phyloP scores from a whole-genome alignment of 2,113 vertebrate genomes.

The Anolis carolinensis region DNA sequence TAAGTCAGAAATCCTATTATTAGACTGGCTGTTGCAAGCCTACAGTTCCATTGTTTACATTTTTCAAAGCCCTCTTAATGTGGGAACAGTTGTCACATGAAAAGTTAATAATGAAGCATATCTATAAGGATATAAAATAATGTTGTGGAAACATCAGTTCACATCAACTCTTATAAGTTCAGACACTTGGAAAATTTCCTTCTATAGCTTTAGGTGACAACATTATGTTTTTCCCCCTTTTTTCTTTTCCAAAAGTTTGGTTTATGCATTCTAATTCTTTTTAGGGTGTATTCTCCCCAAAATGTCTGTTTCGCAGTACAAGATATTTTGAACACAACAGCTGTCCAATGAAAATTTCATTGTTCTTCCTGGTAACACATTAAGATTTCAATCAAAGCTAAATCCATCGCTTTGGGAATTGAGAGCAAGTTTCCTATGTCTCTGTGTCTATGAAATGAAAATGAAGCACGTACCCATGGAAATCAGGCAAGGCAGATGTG shows the following conservation, averaged over 20 bases:
- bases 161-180: slow-evolving; percentile 49
- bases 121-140: slow-evolving; percentile 67
- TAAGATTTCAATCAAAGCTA: slow-evolving; percentile 50
- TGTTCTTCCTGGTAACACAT: slow-evolving; percentile 22
- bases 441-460: slow-evolving; percentile 31
- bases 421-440: slow-evolving; percentile 40
- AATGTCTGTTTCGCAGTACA: slow-evolving; percentile 27
- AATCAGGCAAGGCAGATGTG: fast-evolving
- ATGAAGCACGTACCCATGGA: background rate
- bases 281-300: slow-evolving; percentile 26
- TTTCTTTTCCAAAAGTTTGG: slow-evolving; percentile 35
- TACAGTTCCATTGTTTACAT: slow-evolving; percentile 55
- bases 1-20: slow-evolving; percentile 16
- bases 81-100: slow-evolving; percentile 76
- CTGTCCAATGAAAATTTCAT: slow-evolving; percentile 63
- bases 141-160: slow-evolving; percentile 44
- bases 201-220: slow-evolving; percentile 45
- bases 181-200: slow-evolving; percentile 43
- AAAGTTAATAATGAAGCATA: slow-evolving; percentile 76
- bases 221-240: slow-evolving; percentile 21
- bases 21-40: background rate
- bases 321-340: slow-evolving; percentile 31
- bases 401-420: slow-evolving; percentile 12
- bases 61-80: slow-evolving; percentile 62
- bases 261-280: slow-evolving; percentile 20